phyloP scores from a whole-genome alignment of 2,113 vertebrate species.

The Nannobrachium achirus region DNA sequence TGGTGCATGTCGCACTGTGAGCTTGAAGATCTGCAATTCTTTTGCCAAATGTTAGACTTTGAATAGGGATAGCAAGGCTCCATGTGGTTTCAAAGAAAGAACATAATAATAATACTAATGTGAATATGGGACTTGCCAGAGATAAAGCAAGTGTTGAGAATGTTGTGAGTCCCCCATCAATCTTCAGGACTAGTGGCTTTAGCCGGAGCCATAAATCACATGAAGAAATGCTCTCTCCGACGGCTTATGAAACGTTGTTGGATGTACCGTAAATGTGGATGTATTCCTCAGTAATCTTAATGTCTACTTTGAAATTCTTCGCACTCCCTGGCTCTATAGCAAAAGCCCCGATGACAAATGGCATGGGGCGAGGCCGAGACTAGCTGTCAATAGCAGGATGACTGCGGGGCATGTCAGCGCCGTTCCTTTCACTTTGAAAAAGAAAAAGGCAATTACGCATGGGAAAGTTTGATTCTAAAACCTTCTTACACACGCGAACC shows the following conservation, averaged over 20 bases:
- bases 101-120: neutral
- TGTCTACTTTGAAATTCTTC: conserved; percentile 19
- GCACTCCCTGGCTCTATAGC: conserved; percentile 5
- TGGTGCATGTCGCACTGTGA: no score
- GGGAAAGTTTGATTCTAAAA: no score
- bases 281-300: neutral
- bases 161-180: neutral
- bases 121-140: neutral
- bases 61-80: no score
- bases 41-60: no score
- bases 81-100: no score
- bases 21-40: no score
- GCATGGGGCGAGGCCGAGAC: neutral
- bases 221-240: conserved; percentile 11
- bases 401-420: no score
- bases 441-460: no score
- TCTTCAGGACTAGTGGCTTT: neutral
- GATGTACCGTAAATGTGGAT: neutral
- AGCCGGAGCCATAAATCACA: neutral
- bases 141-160: neutral
- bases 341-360: neutral
- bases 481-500: no score
- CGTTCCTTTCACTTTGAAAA: no score
- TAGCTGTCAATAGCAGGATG: no score
- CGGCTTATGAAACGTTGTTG: conserved; percentile 37